Conservation (phyloP, 2,113 vertebrate genomes). For the Rhagologus leucostigma region DNA sequence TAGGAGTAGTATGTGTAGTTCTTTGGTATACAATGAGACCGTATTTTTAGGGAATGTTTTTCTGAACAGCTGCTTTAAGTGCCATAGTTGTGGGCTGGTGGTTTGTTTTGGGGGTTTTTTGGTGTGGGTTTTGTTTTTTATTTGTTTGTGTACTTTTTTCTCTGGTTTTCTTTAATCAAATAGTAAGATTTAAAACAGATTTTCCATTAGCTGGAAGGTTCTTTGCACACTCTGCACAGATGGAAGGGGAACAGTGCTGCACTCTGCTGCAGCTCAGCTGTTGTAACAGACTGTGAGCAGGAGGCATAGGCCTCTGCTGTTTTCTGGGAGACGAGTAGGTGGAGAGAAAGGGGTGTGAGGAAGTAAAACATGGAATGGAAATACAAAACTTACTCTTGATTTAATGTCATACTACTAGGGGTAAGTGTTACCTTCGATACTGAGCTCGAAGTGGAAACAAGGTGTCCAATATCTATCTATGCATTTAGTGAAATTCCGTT, state of each 20-base stretch:
- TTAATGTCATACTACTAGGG: conserved; percentile 47
- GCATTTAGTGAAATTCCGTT: conserved; percentile 63
- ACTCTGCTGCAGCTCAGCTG: conserved; percentile 42
- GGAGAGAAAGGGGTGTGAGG: conserved; percentile 27
- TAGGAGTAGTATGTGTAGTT: not conserved
- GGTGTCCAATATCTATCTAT: conserved; percentile 70
- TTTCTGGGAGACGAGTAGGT: conserved; percentile 7
- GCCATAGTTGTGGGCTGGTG: not conserved
- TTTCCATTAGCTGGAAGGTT: not conserved
- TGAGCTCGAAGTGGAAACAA: conserved; percentile 69
- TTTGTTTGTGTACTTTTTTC: not conserved
- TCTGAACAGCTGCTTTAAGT: not conserved
- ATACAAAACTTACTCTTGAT: conserved; percentile 62
- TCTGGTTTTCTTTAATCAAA: not conserved
- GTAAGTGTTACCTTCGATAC: conserved; percentile 60
- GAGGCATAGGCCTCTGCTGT: conserved; percentile 26
- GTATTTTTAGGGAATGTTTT: not conserved
- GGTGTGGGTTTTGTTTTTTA: not conserved
- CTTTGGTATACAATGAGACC: not conserved
- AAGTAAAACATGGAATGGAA: conserved; percentile 60
- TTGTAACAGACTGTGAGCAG: not conserved
- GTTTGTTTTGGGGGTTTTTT: not conserved
- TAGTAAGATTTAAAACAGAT: not conserved
- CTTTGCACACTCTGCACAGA: not conserved
- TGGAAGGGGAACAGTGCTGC: no score